Conservation (phyloP, 2,888 invertebrate species). For the Nineta flava region DNA sequence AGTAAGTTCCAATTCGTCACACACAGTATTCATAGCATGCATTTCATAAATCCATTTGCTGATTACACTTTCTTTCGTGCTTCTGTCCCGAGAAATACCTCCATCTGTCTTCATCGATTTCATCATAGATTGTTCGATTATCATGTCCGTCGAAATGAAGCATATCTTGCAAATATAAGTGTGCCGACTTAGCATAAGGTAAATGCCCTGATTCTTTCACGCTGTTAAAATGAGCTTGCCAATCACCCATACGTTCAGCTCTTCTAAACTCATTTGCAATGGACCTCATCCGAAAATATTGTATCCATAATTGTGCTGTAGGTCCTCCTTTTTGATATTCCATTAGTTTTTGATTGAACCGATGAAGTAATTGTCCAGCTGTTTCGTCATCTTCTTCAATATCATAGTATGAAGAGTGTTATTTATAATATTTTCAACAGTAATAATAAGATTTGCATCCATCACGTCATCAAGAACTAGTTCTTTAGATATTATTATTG, state of each 20-base stretch:
- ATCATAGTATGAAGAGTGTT: constrained; percentile 18
- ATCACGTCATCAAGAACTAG: constrained; percentile 16
- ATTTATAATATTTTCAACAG: constrained; percentile 15
- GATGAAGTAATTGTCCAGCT: constrained; percentile 13
- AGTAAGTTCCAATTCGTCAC: constrained; percentile 8
- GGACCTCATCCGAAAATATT: too few species aligned
- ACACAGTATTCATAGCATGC: too few species aligned
- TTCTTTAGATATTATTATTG: constrained; percentile 18
- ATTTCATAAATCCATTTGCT: too few species aligned
- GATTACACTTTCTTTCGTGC: too few species aligned
- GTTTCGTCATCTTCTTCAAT: constrained; percentile 17
- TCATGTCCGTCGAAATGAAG: constrained; percentile 20
- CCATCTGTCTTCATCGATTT: constrained; percentile 24
- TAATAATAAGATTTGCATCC: constrained; percentile 15
- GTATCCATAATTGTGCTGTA: too few species aligned
- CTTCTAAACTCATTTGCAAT: constrained; percentile 22
- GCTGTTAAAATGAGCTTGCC: constrained; percentile 21
- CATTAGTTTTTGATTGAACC: constrained; percentile 17
- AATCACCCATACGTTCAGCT: constrained; percentile 25
- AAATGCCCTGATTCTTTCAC: constrained; percentile 18
- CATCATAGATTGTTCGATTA: constrained; percentile 20
- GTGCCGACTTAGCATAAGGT: not conserved
- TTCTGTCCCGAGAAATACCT: constrained; percentile 23
- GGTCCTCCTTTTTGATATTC: constrained; percentile 19
- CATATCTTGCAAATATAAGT: constrained; percentile 1